Evolutionary conservation across 2,797 vertebrate species (phyloP).

Genomic region (Pteropus rufus): DNA sequence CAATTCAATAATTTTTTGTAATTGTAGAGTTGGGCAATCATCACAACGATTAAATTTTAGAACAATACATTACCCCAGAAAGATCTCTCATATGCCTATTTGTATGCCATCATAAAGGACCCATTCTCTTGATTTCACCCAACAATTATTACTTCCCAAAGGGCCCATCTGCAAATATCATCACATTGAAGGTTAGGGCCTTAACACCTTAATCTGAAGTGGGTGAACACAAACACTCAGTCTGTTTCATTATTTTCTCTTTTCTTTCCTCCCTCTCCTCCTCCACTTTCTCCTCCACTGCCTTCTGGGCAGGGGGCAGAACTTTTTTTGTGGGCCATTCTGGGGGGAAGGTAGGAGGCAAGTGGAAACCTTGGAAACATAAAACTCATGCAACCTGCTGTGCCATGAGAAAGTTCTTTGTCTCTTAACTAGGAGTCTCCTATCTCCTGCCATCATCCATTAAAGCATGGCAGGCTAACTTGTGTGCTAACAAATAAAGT

Average conservation of each 20-base stretch:
- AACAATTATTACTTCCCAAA: background rate
- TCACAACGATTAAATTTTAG: background rate
- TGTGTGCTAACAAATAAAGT: background rate
- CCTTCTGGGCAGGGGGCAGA: background rate
- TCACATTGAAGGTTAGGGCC: background rate
- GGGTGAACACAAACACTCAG: background rate
- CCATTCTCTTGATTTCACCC: background rate
- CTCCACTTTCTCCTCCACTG: background rate
- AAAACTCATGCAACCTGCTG: background rate
- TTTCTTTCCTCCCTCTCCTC: background rate
- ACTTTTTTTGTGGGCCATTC: background rate
- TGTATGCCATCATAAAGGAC: background rate
- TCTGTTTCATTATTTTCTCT: background rate
- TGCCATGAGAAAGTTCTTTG: background rate
- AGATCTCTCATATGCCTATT: background rate
- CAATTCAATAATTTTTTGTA: background rate
- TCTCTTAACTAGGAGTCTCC: background rate
- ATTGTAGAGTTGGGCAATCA: background rate
- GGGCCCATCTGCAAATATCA: background rate
- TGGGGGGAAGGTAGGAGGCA: too few species aligned
- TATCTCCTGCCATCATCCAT: background rate
- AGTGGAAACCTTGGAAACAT: background rate
- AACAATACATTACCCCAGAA: background rate
- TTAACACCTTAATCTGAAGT: background rate
- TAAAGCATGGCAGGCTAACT: background rate